Percentiles rank a stretch among this genome's conserved stretches.
Evolutionary conservation across 1,140 invertebrate species (phyloP).

Genomic region (Sarcophaga peregrina): DNA sequence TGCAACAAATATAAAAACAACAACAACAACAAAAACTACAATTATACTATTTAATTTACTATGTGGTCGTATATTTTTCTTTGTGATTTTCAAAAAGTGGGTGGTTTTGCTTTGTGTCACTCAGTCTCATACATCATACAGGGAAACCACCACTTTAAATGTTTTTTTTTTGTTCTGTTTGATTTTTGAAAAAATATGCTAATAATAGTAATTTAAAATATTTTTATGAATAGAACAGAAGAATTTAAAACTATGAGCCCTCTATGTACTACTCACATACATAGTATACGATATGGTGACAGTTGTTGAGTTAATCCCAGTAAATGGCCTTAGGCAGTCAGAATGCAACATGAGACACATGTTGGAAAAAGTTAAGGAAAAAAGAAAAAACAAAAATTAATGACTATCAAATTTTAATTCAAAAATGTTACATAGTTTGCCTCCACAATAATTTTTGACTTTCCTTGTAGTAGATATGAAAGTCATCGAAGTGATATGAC

Average conservation of each 20-base stretch:
- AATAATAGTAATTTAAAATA: constrained; percentile 16
- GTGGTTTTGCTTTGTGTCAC: background rate
- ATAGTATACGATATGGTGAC: background rate
- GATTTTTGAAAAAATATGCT: constrained; percentile 12
- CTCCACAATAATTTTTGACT: background rate
- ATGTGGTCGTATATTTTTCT: background rate
- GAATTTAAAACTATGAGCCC: background rate
- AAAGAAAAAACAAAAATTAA: background rate
- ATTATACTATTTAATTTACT: background rate
- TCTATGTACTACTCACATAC: no score
- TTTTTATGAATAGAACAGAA: no score
- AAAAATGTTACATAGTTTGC: background rate
- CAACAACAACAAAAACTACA: no score
- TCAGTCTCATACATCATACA: background rate
- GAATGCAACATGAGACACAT: background rate
- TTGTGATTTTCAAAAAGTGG: constrained; percentile 1
- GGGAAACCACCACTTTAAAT: constrained; percentile 20
- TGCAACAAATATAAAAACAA: no score
- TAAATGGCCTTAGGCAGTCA: background rate
- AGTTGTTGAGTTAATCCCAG: constrained; percentile 19
- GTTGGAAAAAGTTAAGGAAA: no score
- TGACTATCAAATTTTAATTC: background rate
- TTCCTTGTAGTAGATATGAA: background rate
- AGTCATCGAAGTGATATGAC: background rate
- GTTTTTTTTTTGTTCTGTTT: background rate